Base-by-base conservation (phyloP, 2,888 invertebrate species). In the Parascotia fuliginaria region DNA sequence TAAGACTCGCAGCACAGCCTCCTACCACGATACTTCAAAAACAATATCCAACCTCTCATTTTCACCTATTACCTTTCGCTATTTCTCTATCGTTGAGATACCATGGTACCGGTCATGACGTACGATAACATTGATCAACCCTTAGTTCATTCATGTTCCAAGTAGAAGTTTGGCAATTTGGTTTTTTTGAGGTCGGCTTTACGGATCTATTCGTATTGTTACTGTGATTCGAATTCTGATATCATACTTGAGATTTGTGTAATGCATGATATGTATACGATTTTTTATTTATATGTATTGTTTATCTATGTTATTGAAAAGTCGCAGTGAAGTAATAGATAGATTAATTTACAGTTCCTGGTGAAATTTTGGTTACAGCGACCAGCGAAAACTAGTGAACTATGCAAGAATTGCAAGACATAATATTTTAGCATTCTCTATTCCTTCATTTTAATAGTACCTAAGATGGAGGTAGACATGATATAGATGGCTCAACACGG, bases 121-220 rank as follows among this genome's bases (percentile, higher is more conserved):
- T 83, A 65, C 42, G 56, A 65, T 75, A 77, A 79, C 86, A 88
- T 91, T 89, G 89, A 89, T 89, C 87, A 87, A 88, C 89, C 90
- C 89, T 78, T 82, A 80, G 76, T 79, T 86, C 87, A 87, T 86
- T 85, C 82, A 85, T 73, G 77, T 87, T 90, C 87, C 60, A 75
- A 83, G 84, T 85, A 85, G 67, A 71, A 27, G 73, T 90, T 89
- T 80, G 74, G 89, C 83, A 90, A 91, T 76, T 70, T 77, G 83
- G 85, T 80, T 78, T 80, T 81, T 75, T 81, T 74, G 81, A 86
- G 89, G 90, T 85, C 85, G 77, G 60, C 59, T 75, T 78, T 57
- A 70, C 89, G 88, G 89, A 91, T 89, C 79, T 84, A 54, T 59
- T 78, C 83, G 51, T 60, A 63, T 68, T 66, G 62, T 70, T 60